Conservation (phyloP, 2,113 vertebrate genomes). For the Brienomyrus longianalis region DNA sequence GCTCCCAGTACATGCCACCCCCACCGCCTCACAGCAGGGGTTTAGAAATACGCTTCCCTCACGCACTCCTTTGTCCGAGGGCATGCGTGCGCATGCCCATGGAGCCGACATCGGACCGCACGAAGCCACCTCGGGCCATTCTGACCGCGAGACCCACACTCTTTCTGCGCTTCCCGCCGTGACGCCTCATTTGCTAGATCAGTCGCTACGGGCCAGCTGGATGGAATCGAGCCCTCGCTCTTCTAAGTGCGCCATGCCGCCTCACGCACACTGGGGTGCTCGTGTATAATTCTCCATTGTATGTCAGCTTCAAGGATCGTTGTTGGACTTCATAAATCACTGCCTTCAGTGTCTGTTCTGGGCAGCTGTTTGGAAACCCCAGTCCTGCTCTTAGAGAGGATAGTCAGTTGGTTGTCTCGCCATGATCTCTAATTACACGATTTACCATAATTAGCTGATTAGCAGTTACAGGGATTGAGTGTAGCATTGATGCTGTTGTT, state of each 20-base stretch:
- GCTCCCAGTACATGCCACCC: background rate
- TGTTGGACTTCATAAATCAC: background rate
- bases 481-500: background rate
- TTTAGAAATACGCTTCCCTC: constrained; percentile 26
- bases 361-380: background rate
- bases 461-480: background rate
- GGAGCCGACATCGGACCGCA: constrained; percentile 19
- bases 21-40: background rate
- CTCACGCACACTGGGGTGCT: background rate
- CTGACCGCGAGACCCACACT: constrained; percentile 25
- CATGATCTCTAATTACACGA: background rate
- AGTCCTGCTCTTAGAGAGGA: background rate
- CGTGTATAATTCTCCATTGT: background rate
- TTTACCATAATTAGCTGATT: background rate
- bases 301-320: background rate
- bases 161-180: background rate
- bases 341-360: background rate
- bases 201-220: background rate
- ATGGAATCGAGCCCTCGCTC: background rate
- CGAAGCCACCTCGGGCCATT: constrained; percentile 23
- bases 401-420: background rate
- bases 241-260: background rate
- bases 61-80: constrained; percentile 38
- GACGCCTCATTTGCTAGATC: constrained; percentile 16
- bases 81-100: constrained; percentile 24